Percentiles rank a stretch among this genome's conserved stretches.
Evolutionary conservation across 2,797 vertebrate genomes (phyloP).

Genomic region (Scleropages formosus): DNA sequence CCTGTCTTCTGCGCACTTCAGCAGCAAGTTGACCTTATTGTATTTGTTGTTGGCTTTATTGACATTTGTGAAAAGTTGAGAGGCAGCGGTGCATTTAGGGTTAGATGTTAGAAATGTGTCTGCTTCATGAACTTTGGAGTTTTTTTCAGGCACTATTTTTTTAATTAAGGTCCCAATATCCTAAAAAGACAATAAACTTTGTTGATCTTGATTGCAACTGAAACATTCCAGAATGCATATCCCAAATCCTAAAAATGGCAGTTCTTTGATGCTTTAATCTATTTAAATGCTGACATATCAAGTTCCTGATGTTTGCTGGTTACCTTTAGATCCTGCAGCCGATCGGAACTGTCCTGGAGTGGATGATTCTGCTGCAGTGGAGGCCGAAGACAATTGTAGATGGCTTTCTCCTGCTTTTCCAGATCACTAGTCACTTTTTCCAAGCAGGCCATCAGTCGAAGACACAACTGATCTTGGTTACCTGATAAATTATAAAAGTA

Average conservation of each 20-base stretch:
- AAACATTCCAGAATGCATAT: not conserved
- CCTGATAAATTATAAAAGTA: conserved; percentile 56
- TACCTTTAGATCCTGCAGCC: conserved; percentile 85
- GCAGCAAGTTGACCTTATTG: conserved; percentile 75
- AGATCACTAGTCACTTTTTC: conserved; percentile 84
- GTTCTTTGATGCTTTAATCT: not conserved
- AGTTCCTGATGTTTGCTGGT: not conserved
- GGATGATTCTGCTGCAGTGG: conserved; percentile 85
- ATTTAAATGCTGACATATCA: no score
- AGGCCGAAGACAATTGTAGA: conserved; percentile 78
- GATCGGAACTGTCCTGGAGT: conserved; percentile 83
- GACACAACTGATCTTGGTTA: conserved; percentile 81
- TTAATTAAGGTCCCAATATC: conserved; percentile 74
- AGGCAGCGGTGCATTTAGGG: conserved; percentile 67
- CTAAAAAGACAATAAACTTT: conserved; percentile 57
- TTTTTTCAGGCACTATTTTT: conserved; percentile 81
- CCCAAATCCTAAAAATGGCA: conserved; percentile 4
- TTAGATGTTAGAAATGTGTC: conserved; percentile 75
- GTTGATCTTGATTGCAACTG: not conserved
- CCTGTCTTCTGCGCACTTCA: conserved; percentile 84
- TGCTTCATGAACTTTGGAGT: conserved; percentile 71
- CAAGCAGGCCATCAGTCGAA: conserved; percentile 86
- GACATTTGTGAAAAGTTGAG: conserved; percentile 78
- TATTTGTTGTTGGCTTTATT: conserved; percentile 81
- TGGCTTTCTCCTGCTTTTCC: conserved; percentile 87